phyloP scores from a whole-genome alignment of 2,888 invertebrate species.

The Lasioglossum figueresi region DNA sequence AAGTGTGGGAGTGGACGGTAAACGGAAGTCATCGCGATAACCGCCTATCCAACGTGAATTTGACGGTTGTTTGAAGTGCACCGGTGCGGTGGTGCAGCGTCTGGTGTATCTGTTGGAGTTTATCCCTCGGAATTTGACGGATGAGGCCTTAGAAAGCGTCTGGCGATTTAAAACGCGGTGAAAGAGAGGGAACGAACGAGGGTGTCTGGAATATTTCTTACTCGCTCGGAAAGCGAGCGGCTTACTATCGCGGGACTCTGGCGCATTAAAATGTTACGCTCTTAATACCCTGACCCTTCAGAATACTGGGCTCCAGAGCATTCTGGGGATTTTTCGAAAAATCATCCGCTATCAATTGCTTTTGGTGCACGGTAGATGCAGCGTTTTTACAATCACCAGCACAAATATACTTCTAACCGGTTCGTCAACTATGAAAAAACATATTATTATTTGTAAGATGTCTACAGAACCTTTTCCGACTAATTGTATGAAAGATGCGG shows the following conservation, averaged over 20 bases:
- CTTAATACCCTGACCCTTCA: not conserved
- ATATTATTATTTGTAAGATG: no score
- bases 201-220: constrained; percentile 54
- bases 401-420: no score
- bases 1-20: constrained; percentile 1
- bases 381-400: no score
- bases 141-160: constrained; percentile 41
- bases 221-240: constrained; percentile 18
- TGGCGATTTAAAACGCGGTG: constrained; percentile 47
- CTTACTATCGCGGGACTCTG: constrained; percentile 8
- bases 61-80: constrained; percentile 59
- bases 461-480: no score
- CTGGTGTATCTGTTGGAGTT: constrained; percentile 46
- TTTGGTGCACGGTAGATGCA: no score
- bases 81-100: constrained; percentile 21
- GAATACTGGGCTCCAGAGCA: not conserved
- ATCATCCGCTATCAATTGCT: not conserved
- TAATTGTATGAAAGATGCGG: no score
- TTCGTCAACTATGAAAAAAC: no score
- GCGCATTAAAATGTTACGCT: not conserved
- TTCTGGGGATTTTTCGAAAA: not conserved
- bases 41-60: constrained; percentile 35
- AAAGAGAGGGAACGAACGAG: constrained; percentile 1
- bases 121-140: constrained; percentile 54
- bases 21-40: constrained; percentile 39